Percentiles rank a stretch among this genome's conserved stretches.
phyloP scores from a whole-genome alignment of 1,140 invertebrate species.

The Drusus annulatus region DNA sequence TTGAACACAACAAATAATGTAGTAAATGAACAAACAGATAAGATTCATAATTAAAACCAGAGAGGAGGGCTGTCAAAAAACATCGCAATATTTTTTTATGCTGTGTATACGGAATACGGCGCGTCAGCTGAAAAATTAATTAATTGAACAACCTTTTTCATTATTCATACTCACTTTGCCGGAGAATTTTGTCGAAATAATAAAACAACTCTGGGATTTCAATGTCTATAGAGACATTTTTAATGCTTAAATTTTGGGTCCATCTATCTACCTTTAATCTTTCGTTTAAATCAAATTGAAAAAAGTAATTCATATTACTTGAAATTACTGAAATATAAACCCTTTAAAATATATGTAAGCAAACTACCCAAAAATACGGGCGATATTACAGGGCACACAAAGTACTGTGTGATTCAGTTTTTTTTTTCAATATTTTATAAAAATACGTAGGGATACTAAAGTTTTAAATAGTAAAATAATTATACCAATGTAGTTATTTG shows the following conservation, averaged over 20 bases:
- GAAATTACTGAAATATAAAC: no score
- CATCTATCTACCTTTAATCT: neutral
- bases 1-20: slow-evolving; percentile 46
- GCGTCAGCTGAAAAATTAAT: slow-evolving; percentile 43
- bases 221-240: slow-evolving; percentile 15
- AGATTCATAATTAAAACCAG: slow-evolving; percentile 43
- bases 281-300: neutral
- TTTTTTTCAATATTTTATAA: no score
- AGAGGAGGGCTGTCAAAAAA: slow-evolving; percentile 24
- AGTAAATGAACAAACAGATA: slow-evolving; percentile 38
- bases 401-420: no score
- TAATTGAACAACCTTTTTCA: slow-evolving; percentile 44
- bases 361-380: no score
- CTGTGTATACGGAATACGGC: neutral
- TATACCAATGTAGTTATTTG: no score
- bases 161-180: slow-evolving; percentile 37
- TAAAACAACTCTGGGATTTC: slow-evolving; percentile 15
- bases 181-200: slow-evolving; percentile 16
- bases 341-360: no score
- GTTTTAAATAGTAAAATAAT: no score
- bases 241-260: neutral
- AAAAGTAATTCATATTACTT: no score
- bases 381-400: no score
- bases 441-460: no score
- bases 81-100: slow-evolving; percentile 20